Conservation (phyloP, 2,113 vertebrate genomes). For the human region DNA sequence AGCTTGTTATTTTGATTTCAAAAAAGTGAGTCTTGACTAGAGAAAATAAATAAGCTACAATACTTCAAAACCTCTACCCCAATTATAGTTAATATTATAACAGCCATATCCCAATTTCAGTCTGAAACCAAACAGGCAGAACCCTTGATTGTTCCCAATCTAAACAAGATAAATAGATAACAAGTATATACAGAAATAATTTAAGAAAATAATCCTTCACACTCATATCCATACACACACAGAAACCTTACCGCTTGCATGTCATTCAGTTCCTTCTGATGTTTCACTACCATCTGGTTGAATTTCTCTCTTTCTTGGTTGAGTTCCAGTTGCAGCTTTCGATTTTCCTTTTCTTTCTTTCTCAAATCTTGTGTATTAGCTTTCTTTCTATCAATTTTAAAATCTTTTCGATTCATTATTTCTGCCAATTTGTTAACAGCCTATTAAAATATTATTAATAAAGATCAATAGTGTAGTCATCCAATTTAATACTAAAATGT, state of each 20-base stretch:
- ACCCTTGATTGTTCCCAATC: neutral
- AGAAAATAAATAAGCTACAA: neutral
- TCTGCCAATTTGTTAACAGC: constrained; percentile 99
- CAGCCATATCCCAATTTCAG: constrained; percentile 7
- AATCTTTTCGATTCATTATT: constrained; percentile 99
- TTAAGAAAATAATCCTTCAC: neutral
- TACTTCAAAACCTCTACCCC: neutral
- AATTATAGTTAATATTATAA: neutral
- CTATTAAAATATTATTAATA: constrained; percentile 80
- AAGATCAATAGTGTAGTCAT: neutral
- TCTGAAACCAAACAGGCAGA: neutral
- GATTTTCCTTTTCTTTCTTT: constrained; percentile 99
- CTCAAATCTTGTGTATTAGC: constrained; percentile 96
- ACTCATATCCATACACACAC: neutral
- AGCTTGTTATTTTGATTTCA: constrained; percentile 37
- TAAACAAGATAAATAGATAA: neutral
- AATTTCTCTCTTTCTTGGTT: constrained; percentile 99
- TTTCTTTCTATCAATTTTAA: constrained; percentile 98
- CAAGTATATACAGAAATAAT: neutral
- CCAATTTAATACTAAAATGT: constrained; percentile 34
- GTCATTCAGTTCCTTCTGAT: constrained; percentile 96
- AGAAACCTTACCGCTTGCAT: constrained; percentile 93
- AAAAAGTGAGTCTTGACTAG: neutral
- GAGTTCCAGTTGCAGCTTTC: constrained; percentile 97
- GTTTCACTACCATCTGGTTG: constrained; percentile 97